Base-by-base conservation (phyloP, 2,888 invertebrate species). In the Gnatocerus cornutus region DNA sequence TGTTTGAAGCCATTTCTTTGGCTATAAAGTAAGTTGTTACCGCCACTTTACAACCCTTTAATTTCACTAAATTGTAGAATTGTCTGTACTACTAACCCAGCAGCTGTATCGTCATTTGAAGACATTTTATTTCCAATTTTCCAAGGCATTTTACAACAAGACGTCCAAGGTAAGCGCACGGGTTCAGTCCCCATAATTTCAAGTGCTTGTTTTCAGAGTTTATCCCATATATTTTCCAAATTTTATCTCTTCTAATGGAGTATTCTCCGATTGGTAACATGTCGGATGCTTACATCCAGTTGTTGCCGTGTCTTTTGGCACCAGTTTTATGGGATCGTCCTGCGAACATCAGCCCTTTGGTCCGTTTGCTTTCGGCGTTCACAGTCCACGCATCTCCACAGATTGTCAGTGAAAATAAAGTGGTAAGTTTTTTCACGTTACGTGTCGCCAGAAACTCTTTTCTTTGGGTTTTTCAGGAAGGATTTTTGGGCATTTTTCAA, bases 181-280 rank as follows among this genome's bases (percentile, higher is more conserved):
- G 10, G 21, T 21, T 1, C 21, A 3, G 21, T 1, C 2, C 4
- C 21, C 21, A 12, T 46, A 13, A n/a, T 13, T 59, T 10, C 12
- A 53, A 27, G 29, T 59, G 13, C 29, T 66, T 74, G 69, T 76
- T 68, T 87, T 84, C 21, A 91, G 99, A 99, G 84, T 98, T 99
- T 87, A 94, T 98, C 86, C 99, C 99, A 0, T 99, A 99, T 85
- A 96, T 98, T 50, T 98, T 99, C 84, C 99, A 99, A 94, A 92
- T 99, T 86, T 87, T 99, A 41, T 96, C 98, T 0, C 87, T 98
- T 13, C 86, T 98, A 65, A 88, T 99, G 86, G 98, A 98, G 84
- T 85, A 93, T 69, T 79, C 83, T 13, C 83, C 80, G 29, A 79
- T 78, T 65, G 87, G 87, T 2, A 84, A 87, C 21, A 88, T 92